A percentile compares a stretch with the other conserved stretches of the same genome.
Evolutionary conservation across 2,797 vertebrate species (phyloP).

Genomic region (Lithobates pipiens): DNA sequence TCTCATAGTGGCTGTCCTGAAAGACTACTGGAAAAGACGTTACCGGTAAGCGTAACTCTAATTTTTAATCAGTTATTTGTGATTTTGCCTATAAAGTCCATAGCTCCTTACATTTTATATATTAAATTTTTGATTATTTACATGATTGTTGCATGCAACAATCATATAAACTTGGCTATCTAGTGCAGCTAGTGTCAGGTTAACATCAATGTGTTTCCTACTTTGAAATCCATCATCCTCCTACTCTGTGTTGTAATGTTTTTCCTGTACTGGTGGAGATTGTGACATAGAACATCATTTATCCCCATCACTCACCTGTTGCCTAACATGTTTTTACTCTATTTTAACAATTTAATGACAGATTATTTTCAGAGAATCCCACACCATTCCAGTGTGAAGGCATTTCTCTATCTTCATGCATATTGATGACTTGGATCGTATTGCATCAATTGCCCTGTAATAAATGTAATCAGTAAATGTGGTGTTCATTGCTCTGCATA

Average conservation of each 20-base stretch:
- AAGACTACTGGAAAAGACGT: too few species aligned
- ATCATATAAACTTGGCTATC: too few species aligned
- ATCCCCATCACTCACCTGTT: slow-evolving; percentile 33
- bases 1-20: too few species aligned
- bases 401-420: neutral
- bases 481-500: neutral
- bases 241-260: slow-evolving; percentile 1
- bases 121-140: neutral
- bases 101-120: too few species aligned
- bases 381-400: neutral
- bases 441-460: neutral
- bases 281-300: slow-evolving; percentile 22
- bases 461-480: too few species aligned
- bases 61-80: too few species aligned
- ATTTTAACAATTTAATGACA: neutral
- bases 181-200: neutral
- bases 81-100: too few species aligned
- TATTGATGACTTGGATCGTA: neutral
- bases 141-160: too few species aligned
- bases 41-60: too few species aligned
- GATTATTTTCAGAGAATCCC: neutral
- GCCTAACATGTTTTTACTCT: neutral
- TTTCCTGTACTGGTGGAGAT: neutral
- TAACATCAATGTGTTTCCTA: slow-evolving; percentile 28
- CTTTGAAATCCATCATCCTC: neutral